Percentiles rank a stretch among this genome's conserved stretches.
Conservation (phyloP, 2,888 invertebrate genomes). For the Drosophila subquinaria region DNA sequence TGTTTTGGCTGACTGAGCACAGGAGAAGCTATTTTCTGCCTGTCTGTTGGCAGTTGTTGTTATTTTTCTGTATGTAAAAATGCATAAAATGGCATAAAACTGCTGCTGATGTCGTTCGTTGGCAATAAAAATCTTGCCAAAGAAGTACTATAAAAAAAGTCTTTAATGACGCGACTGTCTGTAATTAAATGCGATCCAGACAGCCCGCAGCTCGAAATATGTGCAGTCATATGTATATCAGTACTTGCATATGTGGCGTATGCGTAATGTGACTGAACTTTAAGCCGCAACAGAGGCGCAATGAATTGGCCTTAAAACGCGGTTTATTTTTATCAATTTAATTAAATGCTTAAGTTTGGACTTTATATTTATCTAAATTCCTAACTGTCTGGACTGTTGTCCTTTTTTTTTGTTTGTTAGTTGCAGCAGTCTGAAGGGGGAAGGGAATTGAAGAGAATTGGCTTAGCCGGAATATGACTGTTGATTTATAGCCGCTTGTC, state of each 20-base stretch:
- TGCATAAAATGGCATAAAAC: constrained; percentile 71
- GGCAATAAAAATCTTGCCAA: constrained; percentile 71
- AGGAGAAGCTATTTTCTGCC: constrained; percentile 26
- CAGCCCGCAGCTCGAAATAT: constrained; percentile 25
- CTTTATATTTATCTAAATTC: constrained; percentile 25
- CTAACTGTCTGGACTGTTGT: constrained; percentile 18
- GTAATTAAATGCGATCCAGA: constrained; percentile 65
- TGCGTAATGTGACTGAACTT: constrained; percentile 71
- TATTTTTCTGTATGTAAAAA: constrained; percentile 32
- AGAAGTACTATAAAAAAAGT: constrained; percentile 75
- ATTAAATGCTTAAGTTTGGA: constrained; percentile 55
- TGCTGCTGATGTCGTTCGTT: constrained; percentile 44
- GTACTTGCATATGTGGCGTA: constrained; percentile 51
- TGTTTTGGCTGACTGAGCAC: constrained; percentile 7
- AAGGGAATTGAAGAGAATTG: constrained; percentile 13
- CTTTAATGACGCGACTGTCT: constrained; percentile 74
- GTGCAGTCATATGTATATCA: constrained; percentile 5
- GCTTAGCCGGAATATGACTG: constrained; percentile 44
- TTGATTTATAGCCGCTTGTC: constrained; percentile 70
- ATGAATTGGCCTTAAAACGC: constrained; percentile 51
- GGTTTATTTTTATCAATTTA: constrained; percentile 45
- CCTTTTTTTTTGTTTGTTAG: constrained; percentile 18
- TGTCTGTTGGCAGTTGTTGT: constrained; percentile 19
- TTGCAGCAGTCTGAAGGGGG: constrained; percentile 8
- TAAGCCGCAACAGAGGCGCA: constrained; percentile 27